These are phyloP conservation scores for Epinephelus malabaricus DNA, from an alignment of 2,797 vertebrate species.

Conservation along the genomic window DNA sequence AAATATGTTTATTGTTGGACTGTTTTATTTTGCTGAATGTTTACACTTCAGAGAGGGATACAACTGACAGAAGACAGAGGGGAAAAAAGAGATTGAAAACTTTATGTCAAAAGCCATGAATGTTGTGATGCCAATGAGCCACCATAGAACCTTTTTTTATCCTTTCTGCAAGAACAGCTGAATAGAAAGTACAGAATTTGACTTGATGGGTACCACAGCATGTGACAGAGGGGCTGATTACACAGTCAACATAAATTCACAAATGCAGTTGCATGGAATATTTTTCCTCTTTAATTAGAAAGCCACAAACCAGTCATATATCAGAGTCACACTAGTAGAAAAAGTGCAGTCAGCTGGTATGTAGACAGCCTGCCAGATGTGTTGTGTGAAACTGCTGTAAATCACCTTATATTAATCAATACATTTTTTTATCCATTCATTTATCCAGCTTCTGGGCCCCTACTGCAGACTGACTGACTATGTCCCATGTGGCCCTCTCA, in stretches of 20 bases:
- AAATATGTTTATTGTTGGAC: background rate
- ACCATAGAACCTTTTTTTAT: background rate
- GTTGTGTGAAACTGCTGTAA: constrained; percentile 29
- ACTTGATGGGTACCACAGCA: background rate
- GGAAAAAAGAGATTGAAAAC: background rate
- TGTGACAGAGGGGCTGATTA: constrained; percentile 1
- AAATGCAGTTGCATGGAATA: constrained; percentile 6
- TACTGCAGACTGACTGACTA: background rate
- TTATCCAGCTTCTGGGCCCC: constrained; percentile 21
- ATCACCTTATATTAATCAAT: constrained; percentile 35
- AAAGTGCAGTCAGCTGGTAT: constrained; percentile 1
- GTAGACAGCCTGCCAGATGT: constrained; percentile 11
- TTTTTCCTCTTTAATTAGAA: constrained; percentile 9
- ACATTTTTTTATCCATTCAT: constrained; percentile 31
- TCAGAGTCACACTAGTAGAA: constrained; percentile 1
- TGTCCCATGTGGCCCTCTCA: background rate
- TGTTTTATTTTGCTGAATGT: too few relatives aligned
- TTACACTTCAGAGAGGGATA: background rate
- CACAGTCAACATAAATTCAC: constrained; percentile 3
- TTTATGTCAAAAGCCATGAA: constrained; percentile 8
- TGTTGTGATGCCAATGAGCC: background rate
- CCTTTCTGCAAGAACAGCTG: background rate
- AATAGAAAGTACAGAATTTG: background rate
- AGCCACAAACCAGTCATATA: background rate
- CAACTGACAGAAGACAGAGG: background rate